Base-by-base conservation (phyloP, 1,140 invertebrate genomes). In the Drosophila dunni region DNA sequence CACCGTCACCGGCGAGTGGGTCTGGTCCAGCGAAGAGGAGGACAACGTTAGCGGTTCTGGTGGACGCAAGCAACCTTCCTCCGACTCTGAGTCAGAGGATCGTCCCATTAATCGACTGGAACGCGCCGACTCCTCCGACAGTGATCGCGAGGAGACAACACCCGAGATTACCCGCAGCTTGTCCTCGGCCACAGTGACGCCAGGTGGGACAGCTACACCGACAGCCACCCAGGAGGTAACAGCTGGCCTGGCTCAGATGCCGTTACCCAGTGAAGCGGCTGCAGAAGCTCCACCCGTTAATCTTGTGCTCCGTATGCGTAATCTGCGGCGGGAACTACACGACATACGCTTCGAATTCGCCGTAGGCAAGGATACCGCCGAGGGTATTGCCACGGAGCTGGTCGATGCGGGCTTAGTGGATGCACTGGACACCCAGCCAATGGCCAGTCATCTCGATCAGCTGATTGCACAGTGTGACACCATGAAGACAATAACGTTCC, bases 341-440 rank as follows among this genome's bases (percentile, higher is more conserved):
- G 98, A 99, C 91, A 99, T 99, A 76, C 95, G 98, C 79, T 99
- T 99, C 93, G 98, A 99, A 92, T 99, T 97, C 93, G 95, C 96
- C 3, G 95, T 96, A 10, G 97, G 97, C 2, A 96, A 97, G 93
- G 98, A 99, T 92, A 97, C 97, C 0, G 95, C 98, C 0, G 97
- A 99, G 93, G 98, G 98, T 46, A 98, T 99, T 64, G 97, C 98
- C 3, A 94, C 96, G 8, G 98, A 99, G 93, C 93, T 99, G 70
- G 97, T 99, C 10, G 97, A 97, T 54, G 98, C 98, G 17, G 98
- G 98, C 7, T 93, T 99, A 13, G 97, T 99, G 6, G 97, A 99
- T 92, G 96, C 97, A 4, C 95, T 96, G 80, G 98, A 99, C 92
- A 96, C 98, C 57, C 95, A 96, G 13, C 96, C 97, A 4, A 98